A percentile compares a stretch with the other conserved stretches of the same genome.
phyloP scores from a whole-genome alignment of 2,113 vertebrate genomes.

The Aix galericulata region DNA sequence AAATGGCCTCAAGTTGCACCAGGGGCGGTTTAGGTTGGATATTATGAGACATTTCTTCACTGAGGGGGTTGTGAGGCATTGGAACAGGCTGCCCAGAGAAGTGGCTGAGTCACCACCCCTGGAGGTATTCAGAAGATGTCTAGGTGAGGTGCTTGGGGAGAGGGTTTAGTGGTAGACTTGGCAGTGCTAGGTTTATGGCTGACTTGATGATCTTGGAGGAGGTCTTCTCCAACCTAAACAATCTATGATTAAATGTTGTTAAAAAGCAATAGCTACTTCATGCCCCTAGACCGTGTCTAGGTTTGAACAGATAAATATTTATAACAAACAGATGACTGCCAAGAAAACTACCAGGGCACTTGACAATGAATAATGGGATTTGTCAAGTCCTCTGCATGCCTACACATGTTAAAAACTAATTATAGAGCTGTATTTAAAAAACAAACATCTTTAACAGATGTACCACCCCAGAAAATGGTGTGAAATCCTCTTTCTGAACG shows the following conservation, averaged over 20 bases:
- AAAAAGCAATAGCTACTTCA: neutral
- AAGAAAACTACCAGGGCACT: neutral
- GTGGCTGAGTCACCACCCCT: too few relatives aligned
- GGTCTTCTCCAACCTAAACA: too few relatives aligned
- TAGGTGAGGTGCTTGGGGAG: too few relatives aligned
- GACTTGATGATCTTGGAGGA: too few relatives aligned
- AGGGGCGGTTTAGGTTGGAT: too few relatives aligned
- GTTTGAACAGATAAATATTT: conserved; percentile 26
- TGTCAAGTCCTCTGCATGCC: neutral
- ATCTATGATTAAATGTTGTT: neutral
- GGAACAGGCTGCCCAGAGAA: too few relatives aligned
- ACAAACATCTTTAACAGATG: conserved; percentile 39
- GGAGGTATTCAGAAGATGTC: too few relatives aligned
- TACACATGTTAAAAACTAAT: conserved; percentile 27
- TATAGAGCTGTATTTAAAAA: conserved; percentile 17
- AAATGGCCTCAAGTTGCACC: too few relatives aligned
- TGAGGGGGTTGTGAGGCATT: too few relatives aligned
- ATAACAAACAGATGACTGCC: neutral
- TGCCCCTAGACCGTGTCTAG: neutral
- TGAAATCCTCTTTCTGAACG: conserved; percentile 13
- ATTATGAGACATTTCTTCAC: too few relatives aligned
- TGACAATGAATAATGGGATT: conserved; percentile 44
- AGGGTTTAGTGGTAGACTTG: too few relatives aligned
- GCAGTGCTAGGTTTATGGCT: too few relatives aligned
- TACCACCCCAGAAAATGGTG: neutral